These are phyloP conservation scores for Saturnia pavonia DNA, from an alignment of 2,888 invertebrate genomes.

Conservation along the genomic window DNA sequence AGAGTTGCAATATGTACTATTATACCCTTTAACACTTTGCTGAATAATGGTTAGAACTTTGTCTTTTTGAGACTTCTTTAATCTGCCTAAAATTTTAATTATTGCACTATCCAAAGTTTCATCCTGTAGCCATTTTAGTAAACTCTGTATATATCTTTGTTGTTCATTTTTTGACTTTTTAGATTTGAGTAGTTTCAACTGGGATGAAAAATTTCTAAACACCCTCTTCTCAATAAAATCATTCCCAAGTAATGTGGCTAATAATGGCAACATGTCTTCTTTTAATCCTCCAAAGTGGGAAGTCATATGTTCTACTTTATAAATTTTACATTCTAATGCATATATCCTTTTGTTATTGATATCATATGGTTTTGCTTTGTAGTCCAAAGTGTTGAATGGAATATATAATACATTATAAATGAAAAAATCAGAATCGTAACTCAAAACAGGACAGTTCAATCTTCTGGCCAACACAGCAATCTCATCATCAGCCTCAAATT, in stretches of 20 bases:
- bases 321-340: constrained; percentile 86
- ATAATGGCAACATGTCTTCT: constrained; percentile 86
- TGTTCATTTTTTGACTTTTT: constrained; percentile 80
- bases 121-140: constrained; percentile 89
- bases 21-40: constrained; percentile 84
- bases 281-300: constrained; percentile 84
- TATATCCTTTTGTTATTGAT: constrained; percentile 53
- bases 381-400: constrained; percentile 86
- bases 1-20: constrained; percentile 80
- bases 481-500: constrained; percentile 95
- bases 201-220: constrained; percentile 87
- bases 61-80: constrained; percentile 80
- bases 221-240: constrained; percentile 88
- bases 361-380: constrained; percentile 60
- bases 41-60: constrained; percentile 82
- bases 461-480: constrained; percentile 90
- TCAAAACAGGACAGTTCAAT: constrained; percentile 92
- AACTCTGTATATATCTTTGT: constrained; percentile 86
- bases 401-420: constrained; percentile 93
- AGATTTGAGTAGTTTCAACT: constrained; percentile 82
- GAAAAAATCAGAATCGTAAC: constrained; percentile 97
- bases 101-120: constrained; percentile 87
- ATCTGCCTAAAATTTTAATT: constrained; percentile 83
- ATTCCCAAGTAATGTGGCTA: constrained; percentile 93
- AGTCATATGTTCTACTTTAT: constrained; percentile 86